These are phyloP conservation scores for Lichenostomus cassidix DNA, from an alignment of 2,113 vertebrate species.

Conservation along the genomic window DNA sequence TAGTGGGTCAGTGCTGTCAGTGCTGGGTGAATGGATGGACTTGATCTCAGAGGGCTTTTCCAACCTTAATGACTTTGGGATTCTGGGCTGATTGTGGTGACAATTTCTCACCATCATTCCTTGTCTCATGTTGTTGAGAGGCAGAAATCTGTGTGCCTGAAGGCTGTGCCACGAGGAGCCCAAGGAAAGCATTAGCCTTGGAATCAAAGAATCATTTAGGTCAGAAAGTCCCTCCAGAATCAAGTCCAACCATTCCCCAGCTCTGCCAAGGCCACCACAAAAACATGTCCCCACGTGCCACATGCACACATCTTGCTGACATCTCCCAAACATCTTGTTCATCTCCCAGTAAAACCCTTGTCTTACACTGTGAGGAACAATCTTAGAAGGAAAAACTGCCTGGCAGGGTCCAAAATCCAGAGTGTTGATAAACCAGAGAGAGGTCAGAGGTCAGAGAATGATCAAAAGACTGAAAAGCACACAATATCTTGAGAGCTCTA, in stretches of 20 bases:
- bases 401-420: background rate
- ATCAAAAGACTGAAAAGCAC: background rate
- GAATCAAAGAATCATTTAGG: background rate
- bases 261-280: background rate
- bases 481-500: background rate
- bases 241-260: background rate
- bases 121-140: background rate
- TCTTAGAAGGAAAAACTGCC: background rate
- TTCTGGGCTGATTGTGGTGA: background rate
- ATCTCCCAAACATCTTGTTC: background rate
- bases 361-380: background rate
- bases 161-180: rapidly evolving
- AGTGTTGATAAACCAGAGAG: background rate
- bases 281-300: background rate
- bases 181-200: background rate
- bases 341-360: background rate
- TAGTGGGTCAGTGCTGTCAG: background rate
- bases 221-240: background rate
- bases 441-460: background rate
- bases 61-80: background rate
- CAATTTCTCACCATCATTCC: background rate
- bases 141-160: background rate
- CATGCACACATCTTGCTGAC: background rate
- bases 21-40: background rate
- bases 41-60: background rate